phyloP scores from a whole-genome alignment of 2,797 vertebrate species.

The Adrianichthys oophorus region DNA sequence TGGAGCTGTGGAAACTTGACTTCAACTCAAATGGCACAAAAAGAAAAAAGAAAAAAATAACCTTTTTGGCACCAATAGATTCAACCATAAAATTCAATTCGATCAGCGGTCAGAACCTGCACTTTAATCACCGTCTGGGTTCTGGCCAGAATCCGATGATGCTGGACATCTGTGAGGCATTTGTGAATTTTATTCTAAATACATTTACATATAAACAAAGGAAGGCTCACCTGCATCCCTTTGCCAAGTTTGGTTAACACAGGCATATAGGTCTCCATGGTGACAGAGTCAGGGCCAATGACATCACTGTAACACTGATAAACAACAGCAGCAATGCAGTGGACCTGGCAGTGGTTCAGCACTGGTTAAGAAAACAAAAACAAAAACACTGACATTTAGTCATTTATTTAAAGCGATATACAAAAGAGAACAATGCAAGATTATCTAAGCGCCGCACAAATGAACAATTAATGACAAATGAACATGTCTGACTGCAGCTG shows the following conservation, averaged over 20 bases:
- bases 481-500: not conserved
- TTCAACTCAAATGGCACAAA: not conserved
- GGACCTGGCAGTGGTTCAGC: conserved; percentile 89
- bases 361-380: conserved; percentile 71
- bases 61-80: conserved; percentile 8
- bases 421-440: conserved; percentile 15
- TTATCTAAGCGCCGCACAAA: conserved; percentile 4
- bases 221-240: conserved; percentile 82
- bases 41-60: not conserved
- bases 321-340: conserved; percentile 81
- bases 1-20: not conserved
- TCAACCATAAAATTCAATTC: conserved; percentile 8
- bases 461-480: not conserved
- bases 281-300: conserved; percentile 83
- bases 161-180: not conserved
- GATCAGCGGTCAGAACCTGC: conserved; percentile 8
- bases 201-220: conserved; percentile 12
- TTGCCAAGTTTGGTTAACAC: conserved; percentile 73
- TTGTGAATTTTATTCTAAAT: conserved; percentile 18
- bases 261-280: conserved; percentile 86
- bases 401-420: conserved; percentile 1
- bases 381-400: too few relatives aligned
- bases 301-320: conserved; percentile 92
- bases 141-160: not conserved
- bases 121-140: conserved; percentile 1